Evolutionary conservation across 2,113 vertebrate genomes (phyloP).

Genomic region (Rattus rattus): DNA sequence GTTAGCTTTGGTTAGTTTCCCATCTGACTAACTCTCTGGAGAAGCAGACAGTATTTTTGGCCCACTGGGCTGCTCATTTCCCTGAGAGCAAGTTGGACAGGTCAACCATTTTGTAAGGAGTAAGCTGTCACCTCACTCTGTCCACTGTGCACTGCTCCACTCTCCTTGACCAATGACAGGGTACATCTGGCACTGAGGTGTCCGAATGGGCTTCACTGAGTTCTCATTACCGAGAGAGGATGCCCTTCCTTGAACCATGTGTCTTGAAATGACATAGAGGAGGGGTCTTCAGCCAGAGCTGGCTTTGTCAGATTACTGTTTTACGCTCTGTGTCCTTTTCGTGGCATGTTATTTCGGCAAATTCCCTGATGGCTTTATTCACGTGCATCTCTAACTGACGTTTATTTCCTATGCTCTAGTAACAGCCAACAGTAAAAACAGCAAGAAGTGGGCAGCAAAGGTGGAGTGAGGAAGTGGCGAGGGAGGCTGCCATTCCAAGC

Average conservation of each 20-base stretch:
- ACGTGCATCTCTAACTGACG: not conserved
- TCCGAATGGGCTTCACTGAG: not conserved
- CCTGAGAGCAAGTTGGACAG: not conserved
- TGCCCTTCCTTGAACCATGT: not conserved
- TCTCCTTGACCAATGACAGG: not conserved
- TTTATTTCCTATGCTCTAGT: conserved; percentile 14
- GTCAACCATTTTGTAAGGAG: not conserved
- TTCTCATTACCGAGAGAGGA: not conserved
- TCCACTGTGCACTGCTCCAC: not conserved
- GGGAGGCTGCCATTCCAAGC: not conserved
- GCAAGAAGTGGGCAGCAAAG: not conserved
- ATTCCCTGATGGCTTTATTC: conserved; percentile 14
- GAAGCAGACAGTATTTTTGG: not conserved
- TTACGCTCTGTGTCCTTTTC: not conserved
- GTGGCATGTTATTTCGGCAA: not conserved
- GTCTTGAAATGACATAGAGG: not conserved
- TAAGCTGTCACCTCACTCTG: not conserved
- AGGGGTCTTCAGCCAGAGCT: not conserved
- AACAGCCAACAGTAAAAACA: conserved; percentile 13
- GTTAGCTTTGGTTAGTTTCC: conserved; percentile 12
- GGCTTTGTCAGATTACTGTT: not conserved
- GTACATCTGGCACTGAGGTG: not conserved
- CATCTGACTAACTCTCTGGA: not conserved
- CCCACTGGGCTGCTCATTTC: not conserved
- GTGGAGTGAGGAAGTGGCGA: fast-evolving